Percentiles rank a stretch among this genome's conserved stretches.
These are phyloP conservation scores for Tipula confusa DNA, from an alignment of 2,888 invertebrate genomes.

Conservation along the genomic window DNA sequence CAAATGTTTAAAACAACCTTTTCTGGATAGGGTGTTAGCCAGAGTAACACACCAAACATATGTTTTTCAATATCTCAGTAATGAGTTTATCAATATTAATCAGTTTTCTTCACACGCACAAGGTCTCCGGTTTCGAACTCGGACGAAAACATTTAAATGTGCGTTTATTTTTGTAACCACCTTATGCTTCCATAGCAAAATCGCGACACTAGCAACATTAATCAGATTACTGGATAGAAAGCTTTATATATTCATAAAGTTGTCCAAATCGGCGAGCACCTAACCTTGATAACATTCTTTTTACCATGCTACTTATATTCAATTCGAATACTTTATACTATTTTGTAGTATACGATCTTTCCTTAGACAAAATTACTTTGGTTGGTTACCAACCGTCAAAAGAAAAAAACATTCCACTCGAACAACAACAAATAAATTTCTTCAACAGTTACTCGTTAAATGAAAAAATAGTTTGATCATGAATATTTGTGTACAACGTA, in stretches of 20 bases:
- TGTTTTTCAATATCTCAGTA: too few relatives aligned
- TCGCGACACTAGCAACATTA: neutral
- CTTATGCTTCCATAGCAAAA: neutral
- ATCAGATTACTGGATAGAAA: neutral
- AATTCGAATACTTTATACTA: neutral
- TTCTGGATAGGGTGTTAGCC: too few relatives aligned
- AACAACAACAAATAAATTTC: neutral
- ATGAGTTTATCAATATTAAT: too few relatives aligned
- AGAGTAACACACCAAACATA: too few relatives aligned
- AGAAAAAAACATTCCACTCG: neutral
- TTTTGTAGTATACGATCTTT: neutral
- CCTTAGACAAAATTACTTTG: neutral
- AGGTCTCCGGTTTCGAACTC: conserved; percentile 53
- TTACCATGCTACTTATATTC: neutral
- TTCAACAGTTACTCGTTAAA: neutral
- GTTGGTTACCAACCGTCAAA: neutral
- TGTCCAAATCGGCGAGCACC: neutral
- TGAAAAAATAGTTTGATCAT: neutral
- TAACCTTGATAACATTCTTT: neutral
- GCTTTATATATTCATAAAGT: neutral
- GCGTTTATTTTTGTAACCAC: neutral
- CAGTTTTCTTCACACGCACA: conserved; percentile 52
- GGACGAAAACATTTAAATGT: conserved; percentile 45
- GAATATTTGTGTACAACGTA: neutral
- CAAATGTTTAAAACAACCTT: too few relatives aligned